These are phyloP conservation scores for Epicauta chinensis DNA, from an alignment of 1,140 invertebrate genomes.

Conservation along the genomic window DNA sequence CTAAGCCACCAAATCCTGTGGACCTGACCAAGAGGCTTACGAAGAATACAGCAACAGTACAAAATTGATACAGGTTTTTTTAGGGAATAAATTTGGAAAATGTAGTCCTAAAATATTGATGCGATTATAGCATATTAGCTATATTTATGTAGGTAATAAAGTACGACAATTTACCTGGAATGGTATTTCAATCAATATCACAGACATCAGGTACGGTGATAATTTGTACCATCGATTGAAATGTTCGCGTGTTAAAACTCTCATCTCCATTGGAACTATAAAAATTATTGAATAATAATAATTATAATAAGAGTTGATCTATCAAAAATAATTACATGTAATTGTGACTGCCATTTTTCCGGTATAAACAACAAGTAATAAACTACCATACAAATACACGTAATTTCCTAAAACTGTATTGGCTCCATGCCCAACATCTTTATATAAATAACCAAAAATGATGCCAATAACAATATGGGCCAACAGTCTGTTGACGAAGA, in stretches of 20 bases:
- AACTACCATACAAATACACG: slow-evolving; percentile 85
- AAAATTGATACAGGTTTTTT: no score
- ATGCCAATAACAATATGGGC: slow-evolving; percentile 79
- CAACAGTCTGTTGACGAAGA: slow-evolving; percentile 66
- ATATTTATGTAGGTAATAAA: no score
- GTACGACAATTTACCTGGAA: slow-evolving; percentile 72
- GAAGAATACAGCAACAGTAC: no score
- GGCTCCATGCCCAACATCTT: slow-evolving; percentile 78
- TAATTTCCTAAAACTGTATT: slow-evolving; percentile 83
- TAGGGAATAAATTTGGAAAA: no score
- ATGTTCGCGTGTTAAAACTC: slow-evolving; percentile 80
- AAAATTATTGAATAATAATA: slow-evolving; percentile 27
- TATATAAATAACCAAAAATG: slow-evolving; percentile 84
- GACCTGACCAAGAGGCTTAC: no score
- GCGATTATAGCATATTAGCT: no score
- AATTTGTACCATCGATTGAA: slow-evolving; percentile 93
- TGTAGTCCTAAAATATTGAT: no score
- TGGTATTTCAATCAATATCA: slow-evolving; percentile 85
- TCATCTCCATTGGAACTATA: slow-evolving; percentile 82
- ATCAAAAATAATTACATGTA: slow-evolving; percentile 68
- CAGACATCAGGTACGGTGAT: slow-evolving; percentile 83
- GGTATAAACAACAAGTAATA: slow-evolving; percentile 86
- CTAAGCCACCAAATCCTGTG: no score
- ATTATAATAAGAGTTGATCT: background rate
- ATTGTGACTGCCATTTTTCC: slow-evolving; percentile 94